A percentile compares a stretch with the other conserved stretches of the same genome.
These are phyloP conservation scores for Mongoloraphidia duomilia DNA, from an alignment of 2,888 invertebrate species.

Conservation along the genomic window DNA sequence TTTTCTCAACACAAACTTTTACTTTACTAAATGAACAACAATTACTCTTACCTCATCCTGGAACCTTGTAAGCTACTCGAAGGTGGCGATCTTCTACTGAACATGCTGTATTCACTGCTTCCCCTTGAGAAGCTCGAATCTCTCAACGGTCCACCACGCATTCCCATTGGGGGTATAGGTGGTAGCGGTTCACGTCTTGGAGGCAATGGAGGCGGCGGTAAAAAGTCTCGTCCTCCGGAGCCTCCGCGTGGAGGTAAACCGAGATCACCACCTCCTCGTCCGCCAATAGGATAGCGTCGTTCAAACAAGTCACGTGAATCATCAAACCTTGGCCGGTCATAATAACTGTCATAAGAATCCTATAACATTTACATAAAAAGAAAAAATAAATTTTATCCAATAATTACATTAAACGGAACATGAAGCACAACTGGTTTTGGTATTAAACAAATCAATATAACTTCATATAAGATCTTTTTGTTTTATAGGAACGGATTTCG, in stretches of 20 bases:
- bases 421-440: no score
- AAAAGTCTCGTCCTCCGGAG: slow-evolving; percentile 46
- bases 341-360: slow-evolving; percentile 67
- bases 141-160: slow-evolving; percentile 48
- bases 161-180: slow-evolving; percentile 53
- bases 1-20: not conserved
- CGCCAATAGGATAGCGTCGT: slow-evolving; percentile 56
- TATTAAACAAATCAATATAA: no score
- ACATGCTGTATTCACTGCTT: slow-evolving; percentile 58
- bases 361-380: slow-evolving; percentile 20
- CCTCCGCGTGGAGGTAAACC: slow-evolving; percentile 35
- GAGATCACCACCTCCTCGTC: slow-evolving; percentile 30
- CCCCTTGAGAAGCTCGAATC: slow-evolving; percentile 43
- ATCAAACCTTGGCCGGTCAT: slow-evolving; percentile 60
- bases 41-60: slow-evolving; percentile 18
- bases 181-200: slow-evolving; percentile 65
- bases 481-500: no score
- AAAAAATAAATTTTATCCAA: no score
- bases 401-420: no score
- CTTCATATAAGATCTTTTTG: no score
- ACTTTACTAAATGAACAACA: not conserved
- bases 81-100: slow-evolving; percentile 69
- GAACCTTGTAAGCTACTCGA: slow-evolving; percentile 24
- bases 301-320: slow-evolving; percentile 69
- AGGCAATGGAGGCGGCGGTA: slow-evolving; percentile 54